These are phyloP conservation scores for Melanogrammus aeglefinus DNA, from an alignment of 2,797 vertebrate species.

Conservation along the genomic window DNA sequence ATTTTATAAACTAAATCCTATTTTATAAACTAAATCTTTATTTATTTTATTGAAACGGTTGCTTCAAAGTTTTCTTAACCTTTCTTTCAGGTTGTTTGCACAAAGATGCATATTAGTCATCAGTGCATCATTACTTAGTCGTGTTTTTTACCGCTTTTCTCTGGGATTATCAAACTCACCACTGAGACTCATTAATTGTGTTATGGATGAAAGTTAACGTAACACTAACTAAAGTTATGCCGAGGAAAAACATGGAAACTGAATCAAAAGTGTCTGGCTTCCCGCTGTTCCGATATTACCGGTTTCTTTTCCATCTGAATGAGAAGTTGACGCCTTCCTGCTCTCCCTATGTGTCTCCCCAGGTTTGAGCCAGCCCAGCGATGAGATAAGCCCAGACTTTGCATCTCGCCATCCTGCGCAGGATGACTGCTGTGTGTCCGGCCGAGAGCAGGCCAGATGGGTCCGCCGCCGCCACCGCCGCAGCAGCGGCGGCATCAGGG, in stretches of 20 bases:
- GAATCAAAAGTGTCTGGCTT: background rate
- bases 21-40: background rate
- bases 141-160: too few relatives aligned
- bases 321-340: background rate
- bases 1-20: background rate
- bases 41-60: background rate
- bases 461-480: constrained; percentile 33
- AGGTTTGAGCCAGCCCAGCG: constrained; percentile 25
- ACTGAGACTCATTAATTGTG: background rate
- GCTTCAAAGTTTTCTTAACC: background rate
- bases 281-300: background rate
- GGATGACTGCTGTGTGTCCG: constrained; percentile 86
- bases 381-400: constrained; percentile 55
- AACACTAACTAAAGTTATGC: background rate
- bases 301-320: background rate
- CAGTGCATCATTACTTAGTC: background rate
- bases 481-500: constrained; percentile 4
- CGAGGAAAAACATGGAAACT: background rate
- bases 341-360: constrained; percentile 25
- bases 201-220: background rate
- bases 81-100: constrained; percentile 8
- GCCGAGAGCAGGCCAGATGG: constrained; percentile 72
- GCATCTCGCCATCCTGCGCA: constrained; percentile 57
- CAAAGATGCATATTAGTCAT: background rate
- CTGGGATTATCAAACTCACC: too few relatives aligned